Evolutionary conservation across 1,140 invertebrate genomes (phyloP).

Genomic region (Riptortus pedestris): DNA sequence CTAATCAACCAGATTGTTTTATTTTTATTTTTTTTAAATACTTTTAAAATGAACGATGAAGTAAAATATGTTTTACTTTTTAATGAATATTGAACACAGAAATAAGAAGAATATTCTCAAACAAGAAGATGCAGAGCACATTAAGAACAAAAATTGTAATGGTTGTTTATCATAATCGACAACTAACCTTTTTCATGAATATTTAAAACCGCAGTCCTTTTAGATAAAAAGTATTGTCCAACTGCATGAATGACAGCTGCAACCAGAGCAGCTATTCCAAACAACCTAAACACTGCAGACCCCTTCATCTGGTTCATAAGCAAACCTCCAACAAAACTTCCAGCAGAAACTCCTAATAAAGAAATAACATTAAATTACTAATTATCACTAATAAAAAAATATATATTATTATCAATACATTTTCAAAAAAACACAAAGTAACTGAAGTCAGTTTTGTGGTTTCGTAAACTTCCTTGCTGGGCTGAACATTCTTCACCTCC

Average conservation of each 20-base stretch:
- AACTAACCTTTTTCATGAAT: constrained; percentile 42
- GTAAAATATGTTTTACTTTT: no score
- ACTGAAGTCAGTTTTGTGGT: neutral
- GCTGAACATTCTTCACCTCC: no score
- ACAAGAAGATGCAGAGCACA: no score
- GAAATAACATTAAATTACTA: neutral
- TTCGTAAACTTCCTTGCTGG: neutral
- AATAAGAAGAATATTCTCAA: no score
- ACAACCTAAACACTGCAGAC: constrained; percentile 53
- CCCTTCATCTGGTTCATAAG: constrained; percentile 51
- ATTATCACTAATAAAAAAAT: neutral
- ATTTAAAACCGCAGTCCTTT: constrained; percentile 37
- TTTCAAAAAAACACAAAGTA: neutral
- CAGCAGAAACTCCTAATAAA: constrained; percentile 53
- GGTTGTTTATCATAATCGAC: no score
- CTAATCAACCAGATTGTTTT: no score
- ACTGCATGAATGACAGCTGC: constrained; percentile 50
- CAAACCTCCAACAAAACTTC: constrained; percentile 61
- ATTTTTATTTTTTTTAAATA: no score
- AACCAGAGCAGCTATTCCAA: constrained; percentile 54
- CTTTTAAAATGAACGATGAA: no score
- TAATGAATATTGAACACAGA: no score
- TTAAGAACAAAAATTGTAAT: no score
- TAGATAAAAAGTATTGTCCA: constrained; percentile 42
- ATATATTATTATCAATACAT: neutral